These are phyloP conservation scores for Zaprionus gabonicus DNA, from an alignment of 1,140 invertebrate genomes.

Conservation along the genomic window DNA sequence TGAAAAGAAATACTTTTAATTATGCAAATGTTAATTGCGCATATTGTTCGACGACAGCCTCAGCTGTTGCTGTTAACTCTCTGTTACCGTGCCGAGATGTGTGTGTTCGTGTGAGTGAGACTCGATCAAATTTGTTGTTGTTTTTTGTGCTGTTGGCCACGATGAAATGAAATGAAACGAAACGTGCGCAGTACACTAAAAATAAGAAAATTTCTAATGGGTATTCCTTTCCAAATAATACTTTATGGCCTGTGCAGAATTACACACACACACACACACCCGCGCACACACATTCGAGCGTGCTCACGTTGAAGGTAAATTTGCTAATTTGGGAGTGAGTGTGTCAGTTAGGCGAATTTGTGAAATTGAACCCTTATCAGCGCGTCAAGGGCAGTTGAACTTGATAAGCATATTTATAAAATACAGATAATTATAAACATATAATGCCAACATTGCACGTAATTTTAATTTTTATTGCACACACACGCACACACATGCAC, in stretches of 20 bases:
- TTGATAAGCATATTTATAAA: slow-evolving; percentile 1
- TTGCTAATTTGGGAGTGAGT: background rate
- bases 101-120: slow-evolving; percentile 3
- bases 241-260: slow-evolving; percentile 7
- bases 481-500: slow-evolving; percentile 32
- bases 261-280: background rate
- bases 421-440: slow-evolving; percentile 18
- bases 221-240: slow-evolving; percentile 24
- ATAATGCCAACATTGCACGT: slow-evolving; percentile 48
- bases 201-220: slow-evolving; percentile 19
- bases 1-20: slow-evolving; percentile 5
- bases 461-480: slow-evolving; percentile 46
- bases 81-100: slow-evolving; percentile 25
- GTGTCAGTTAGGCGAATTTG: slow-evolving; percentile 12
- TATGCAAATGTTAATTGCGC: slow-evolving; percentile 43
- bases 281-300: background rate
- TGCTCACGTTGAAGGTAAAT: slow-evolving; percentile 1
- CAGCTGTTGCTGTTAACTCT: slow-evolving; percentile 48
- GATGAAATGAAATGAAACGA: slow-evolving; percentile 36
- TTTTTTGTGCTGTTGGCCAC: slow-evolving; percentile 11
- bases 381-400: slow-evolving; percentile 7
- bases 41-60: slow-evolving; percentile 24
- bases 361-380: slow-evolving; percentile 28
- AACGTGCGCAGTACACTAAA: slow-evolving; percentile 53
- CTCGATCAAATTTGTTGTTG: slow-evolving; percentile 27